These are phyloP conservation scores for Pristionchus maxplancki DNA, from an alignment of 2,888 invertebrate species.

Conservation along the genomic window DNA sequence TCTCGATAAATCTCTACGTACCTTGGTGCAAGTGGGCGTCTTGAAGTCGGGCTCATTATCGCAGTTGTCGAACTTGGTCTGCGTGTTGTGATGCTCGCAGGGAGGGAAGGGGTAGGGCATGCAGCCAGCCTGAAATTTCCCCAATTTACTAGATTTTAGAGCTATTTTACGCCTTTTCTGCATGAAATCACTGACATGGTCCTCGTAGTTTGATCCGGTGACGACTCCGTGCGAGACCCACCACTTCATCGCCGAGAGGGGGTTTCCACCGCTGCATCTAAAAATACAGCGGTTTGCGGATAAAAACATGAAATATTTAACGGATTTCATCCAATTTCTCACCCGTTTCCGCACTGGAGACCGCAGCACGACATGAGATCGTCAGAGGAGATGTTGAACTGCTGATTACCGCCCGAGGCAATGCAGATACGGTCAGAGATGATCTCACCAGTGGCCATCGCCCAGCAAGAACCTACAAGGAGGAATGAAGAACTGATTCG, in stretches of 20 bases:
- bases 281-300: not conserved
- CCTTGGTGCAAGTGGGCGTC: conserved; percentile 59
- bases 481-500: no score
- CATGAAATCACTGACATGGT: conserved; percentile 44
- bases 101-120: conserved; percentile 89
- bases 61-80: conserved; percentile 80
- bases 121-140: conserved; percentile 84
- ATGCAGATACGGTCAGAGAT: conserved; percentile 80
- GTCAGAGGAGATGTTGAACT: conserved; percentile 77
- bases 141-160: not conserved
- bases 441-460: conserved; percentile 80
- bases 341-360: conserved; percentile 78
- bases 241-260: conserved; percentile 89
- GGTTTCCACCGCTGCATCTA: conserved; percentile 84
- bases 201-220: conserved; percentile 85
- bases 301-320: no score
- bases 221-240: conserved; percentile 89
- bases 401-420: conserved; percentile 74
- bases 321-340: not conserved
- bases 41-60: conserved; percentile 54
- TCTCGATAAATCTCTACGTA: not conserved
- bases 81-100: conserved; percentile 92
- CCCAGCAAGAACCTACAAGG: conserved; percentile 88
- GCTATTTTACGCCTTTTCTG: no score
- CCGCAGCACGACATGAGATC: conserved; percentile 79